phyloP scores from a whole-genome alignment of 1,140 invertebrate genomes.

The Alviniconcha marisindica region DNA sequence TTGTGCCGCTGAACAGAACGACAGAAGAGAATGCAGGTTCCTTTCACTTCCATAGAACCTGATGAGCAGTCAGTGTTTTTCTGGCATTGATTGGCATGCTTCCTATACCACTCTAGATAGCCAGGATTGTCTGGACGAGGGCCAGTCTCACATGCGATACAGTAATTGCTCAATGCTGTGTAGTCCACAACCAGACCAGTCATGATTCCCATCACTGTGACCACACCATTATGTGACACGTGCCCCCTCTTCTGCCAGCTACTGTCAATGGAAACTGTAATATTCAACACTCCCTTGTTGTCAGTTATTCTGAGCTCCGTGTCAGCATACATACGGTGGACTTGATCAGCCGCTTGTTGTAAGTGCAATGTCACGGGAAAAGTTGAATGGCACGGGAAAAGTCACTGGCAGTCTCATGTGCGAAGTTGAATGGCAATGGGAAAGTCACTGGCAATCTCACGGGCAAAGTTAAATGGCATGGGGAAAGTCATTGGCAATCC shows the following conservation, averaged over 20 bases:
- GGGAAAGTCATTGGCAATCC: too few relatives aligned
- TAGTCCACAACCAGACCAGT: neutral
- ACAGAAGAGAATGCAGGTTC: neutral
- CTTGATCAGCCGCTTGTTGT: neutral
- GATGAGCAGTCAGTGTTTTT: neutral
- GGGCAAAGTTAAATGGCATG: too few relatives aligned
- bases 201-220: neutral
- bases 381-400: too few relatives aligned
- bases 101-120: neutral
- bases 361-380: too few relatives aligned
- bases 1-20: neutral
- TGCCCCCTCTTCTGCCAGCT: neutral
- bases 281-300: neutral
- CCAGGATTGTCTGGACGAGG: neutral
- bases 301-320: neutral
- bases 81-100: neutral
- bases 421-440: too few relatives aligned
- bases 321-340: neutral
- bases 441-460: too few relatives aligned
- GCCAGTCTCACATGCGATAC: neutral
- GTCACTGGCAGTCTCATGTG: too few relatives aligned
- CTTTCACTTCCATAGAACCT: slow-evolving; percentile 5
- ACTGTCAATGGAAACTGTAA: neutral
- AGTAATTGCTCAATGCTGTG: neutral
- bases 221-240: neutral